A percentile compares a stretch with the other conserved stretches of the same genome.
phyloP scores from a whole-genome alignment of 2,113 vertebrate genomes.

The Anhinga anhinga region DNA sequence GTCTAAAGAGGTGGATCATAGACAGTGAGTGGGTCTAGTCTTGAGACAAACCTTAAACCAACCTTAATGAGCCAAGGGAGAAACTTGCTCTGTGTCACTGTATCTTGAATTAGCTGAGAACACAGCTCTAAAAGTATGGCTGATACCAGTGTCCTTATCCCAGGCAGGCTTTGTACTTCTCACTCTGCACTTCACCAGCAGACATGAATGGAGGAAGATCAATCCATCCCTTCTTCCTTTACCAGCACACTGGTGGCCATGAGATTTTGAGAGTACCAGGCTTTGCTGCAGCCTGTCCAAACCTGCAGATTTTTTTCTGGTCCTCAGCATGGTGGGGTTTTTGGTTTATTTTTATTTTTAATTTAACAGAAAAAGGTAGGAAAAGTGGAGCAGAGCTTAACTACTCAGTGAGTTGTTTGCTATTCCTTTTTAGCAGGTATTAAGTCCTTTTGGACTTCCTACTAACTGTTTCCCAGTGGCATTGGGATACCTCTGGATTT shows the following conservation, averaged over 20 bases:
- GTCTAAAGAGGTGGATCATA: not conserved
- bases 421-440: not conserved
- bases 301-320: not conserved
- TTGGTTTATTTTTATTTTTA: not conserved
- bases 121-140: not conserved
- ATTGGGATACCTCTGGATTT: not conserved
- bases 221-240: not conserved
- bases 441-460: not conserved
- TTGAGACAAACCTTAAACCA: not conserved
- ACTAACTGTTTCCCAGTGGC: not conserved
- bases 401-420: not conserved
- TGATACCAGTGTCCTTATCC: not conserved
- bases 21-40: not conserved
- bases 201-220: not conserved
- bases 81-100: not conserved
- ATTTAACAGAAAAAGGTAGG: not conserved
- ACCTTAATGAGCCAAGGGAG: not conserved
- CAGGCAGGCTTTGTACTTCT: not conserved
- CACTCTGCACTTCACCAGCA: not conserved
- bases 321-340: fast-evolving
- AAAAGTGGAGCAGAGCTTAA: not conserved
- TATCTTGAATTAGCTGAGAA: not conserved
- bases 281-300: not conserved
- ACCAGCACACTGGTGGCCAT: not conserved
- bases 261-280: not conserved